These are phyloP conservation scores for Tanaodytes sp. DNA, from an alignment of 2,888 invertebrate genomes.

Conservation along the genomic window DNA sequence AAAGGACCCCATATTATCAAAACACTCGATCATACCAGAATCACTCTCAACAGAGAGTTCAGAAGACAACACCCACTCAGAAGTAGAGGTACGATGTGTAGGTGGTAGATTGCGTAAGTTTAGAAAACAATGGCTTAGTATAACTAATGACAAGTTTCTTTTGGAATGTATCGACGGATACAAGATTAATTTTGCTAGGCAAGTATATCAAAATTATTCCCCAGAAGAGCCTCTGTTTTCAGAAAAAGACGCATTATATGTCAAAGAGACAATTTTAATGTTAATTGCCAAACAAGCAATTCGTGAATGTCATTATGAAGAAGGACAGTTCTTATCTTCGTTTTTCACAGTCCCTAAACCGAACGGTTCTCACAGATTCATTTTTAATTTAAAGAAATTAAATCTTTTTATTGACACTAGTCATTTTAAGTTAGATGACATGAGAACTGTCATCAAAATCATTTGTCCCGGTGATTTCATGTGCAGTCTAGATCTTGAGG, in stretches of 20 bases:
- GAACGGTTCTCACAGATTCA: conserved; percentile 4
- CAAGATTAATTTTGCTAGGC: neutral
- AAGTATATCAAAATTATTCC: neutral
- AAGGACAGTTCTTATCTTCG: neutral
- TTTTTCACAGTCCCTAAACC: conserved; percentile 13
- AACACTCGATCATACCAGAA: neutral
- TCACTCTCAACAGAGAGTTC: neutral
- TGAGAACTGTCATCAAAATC: neutral
- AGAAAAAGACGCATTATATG: neutral
- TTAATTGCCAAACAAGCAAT: neutral
- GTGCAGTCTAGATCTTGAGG: conserved; percentile 8
- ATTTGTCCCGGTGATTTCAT: conserved; percentile 6
- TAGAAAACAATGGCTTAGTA: neutral
- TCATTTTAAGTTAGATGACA: conserved; percentile 9
- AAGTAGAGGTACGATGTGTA: conserved; percentile 2
- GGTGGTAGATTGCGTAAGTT: neutral
- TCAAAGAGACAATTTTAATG: neutral
- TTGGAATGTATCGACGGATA: neutral
- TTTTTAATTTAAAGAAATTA: conserved; percentile 6
- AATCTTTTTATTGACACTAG: conserved; percentile 9
- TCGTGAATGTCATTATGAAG: neutral
- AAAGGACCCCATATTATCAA: neutral
- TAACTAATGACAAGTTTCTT: conserved; percentile 8
- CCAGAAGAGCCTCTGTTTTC: neutral
- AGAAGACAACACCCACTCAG: neutral